phyloP scores from a whole-genome alignment of 2,113 vertebrate genomes.

The Phycodurus eques region DNA sequence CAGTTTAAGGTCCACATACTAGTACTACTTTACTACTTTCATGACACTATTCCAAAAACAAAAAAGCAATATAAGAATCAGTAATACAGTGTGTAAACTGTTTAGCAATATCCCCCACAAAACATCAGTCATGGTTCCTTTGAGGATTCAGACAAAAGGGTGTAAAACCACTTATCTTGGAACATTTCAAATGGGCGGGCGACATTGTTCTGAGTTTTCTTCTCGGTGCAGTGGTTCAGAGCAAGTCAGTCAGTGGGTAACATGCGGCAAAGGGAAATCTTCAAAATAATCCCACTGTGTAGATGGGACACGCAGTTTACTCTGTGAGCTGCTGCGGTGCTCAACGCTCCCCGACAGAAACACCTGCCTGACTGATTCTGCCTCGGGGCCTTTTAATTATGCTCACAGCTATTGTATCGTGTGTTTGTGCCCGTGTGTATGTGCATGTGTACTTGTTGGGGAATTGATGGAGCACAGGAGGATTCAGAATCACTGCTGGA shows the following conservation, averaged over 20 bases:
- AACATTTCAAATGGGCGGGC: not conserved
- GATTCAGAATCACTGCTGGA: conserved; percentile 30
- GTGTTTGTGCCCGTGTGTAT: conserved; percentile 2
- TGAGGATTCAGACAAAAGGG: not conserved
- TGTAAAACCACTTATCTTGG: not conserved
- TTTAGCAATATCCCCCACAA: not conserved
- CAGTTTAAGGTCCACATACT: too few species aligned
- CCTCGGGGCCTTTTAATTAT: conserved; percentile 51
- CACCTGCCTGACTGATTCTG: conserved; percentile 27
- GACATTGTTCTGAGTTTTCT: conserved; percentile 5
- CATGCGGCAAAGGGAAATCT: conserved; percentile 19
- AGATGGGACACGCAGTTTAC: conserved; percentile 1
- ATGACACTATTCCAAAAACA: too few species aligned
- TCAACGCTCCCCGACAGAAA: conserved; percentile 2
- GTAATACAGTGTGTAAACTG: not conserved
- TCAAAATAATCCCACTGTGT: conserved; percentile 9
- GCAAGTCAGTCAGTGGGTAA: not conserved
- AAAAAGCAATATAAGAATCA: not conserved
- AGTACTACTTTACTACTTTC: too few species aligned
- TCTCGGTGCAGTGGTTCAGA: not conserved
- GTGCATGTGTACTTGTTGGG: not conserved
- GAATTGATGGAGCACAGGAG: conserved; percentile 14
- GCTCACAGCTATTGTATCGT: conserved; percentile 28
- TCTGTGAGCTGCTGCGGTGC: not conserved
- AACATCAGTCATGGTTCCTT: not conserved